A percentile compares a stretch with the other conserved stretches of the same genome.
These are phyloP conservation scores for Polymixis flavicincta DNA, from an alignment of 2,888 invertebrate species.

Conservation along the genomic window DNA sequence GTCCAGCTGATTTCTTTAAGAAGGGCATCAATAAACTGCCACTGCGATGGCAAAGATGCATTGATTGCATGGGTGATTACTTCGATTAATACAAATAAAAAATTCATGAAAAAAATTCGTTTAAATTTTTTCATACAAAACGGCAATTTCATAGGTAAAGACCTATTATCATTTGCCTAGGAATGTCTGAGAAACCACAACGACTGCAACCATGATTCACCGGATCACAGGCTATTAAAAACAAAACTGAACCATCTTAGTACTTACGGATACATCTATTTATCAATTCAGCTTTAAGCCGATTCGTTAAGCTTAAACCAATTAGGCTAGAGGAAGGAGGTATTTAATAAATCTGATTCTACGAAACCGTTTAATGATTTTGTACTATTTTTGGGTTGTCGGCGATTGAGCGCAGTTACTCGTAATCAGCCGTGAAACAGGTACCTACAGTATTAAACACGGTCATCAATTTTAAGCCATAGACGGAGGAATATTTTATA, in stretches of 20 bases:
- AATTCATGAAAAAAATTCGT: too few species aligned
- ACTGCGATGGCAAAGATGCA: too few species aligned
- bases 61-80: too few species aligned
- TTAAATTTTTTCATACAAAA: too few species aligned
- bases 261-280: neutral
- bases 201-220: conserved; percentile 10
- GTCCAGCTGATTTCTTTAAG: too few species aligned
- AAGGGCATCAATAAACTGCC: too few species aligned
- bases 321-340: conserved; percentile 10
- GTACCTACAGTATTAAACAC: conserved; percentile 42
- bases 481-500: conserved; percentile 11
- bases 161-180: too few species aligned
- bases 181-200: conserved; percentile 23
- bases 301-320: conserved; percentile 25
- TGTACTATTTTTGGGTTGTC: conserved; percentile 27
- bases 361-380: conserved; percentile 29
- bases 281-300: conserved; percentile 21
- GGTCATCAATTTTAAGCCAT: conserved; percentile 41
- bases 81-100: too few species aligned
- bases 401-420: conserved; percentile 26
- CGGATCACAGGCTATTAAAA: neutral
- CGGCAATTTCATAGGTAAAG: too few species aligned
- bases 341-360: conserved; percentile 12
- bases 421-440: conserved; percentile 51
- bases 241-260: neutral